Evolutionary conservation across 2,797 vertebrate species (phyloP).

Genomic region (Danio aesculapii): DNA sequence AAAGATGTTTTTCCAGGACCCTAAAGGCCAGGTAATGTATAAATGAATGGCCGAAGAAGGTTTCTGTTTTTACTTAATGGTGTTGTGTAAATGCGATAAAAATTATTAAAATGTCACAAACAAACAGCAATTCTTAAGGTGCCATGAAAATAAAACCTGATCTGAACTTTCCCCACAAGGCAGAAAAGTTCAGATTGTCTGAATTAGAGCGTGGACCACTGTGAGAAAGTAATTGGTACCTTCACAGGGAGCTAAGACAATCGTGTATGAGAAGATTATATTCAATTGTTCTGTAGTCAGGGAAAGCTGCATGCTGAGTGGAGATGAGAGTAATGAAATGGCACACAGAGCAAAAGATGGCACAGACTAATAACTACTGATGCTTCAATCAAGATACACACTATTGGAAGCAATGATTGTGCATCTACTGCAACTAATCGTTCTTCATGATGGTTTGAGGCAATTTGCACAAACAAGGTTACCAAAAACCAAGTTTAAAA

Average conservation of each 20-base stretch:
- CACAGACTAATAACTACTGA: conserved; percentile 16
- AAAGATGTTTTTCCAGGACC: no score
- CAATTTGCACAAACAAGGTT: neutral
- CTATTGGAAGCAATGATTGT: conserved; percentile 24
- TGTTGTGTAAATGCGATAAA: neutral
- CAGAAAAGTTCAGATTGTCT: neutral
- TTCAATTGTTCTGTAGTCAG: neutral
- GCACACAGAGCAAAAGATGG: conserved; percentile 5
- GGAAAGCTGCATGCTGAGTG: neutral
- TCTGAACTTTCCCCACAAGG: conserved; percentile 2
- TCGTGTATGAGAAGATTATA: neutral
- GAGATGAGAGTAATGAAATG: neutral
- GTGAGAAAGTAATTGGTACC: conserved; percentile 4
- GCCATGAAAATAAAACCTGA: neutral
- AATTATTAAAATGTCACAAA: conserved; percentile 8
- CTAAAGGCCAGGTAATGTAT: no score
- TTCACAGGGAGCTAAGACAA: conserved; percentile 10
- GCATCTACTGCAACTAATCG: neutral
- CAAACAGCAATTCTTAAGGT: neutral
- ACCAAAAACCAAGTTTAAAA: neutral
- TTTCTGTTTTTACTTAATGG: no score
- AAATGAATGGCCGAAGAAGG: no score
- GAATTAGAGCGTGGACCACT: neutral
- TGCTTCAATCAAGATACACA: conserved; percentile 12
- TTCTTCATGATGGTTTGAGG: neutral